Conservation (phyloP, 2,888 invertebrate genomes). For the Merodon equestris region DNA sequence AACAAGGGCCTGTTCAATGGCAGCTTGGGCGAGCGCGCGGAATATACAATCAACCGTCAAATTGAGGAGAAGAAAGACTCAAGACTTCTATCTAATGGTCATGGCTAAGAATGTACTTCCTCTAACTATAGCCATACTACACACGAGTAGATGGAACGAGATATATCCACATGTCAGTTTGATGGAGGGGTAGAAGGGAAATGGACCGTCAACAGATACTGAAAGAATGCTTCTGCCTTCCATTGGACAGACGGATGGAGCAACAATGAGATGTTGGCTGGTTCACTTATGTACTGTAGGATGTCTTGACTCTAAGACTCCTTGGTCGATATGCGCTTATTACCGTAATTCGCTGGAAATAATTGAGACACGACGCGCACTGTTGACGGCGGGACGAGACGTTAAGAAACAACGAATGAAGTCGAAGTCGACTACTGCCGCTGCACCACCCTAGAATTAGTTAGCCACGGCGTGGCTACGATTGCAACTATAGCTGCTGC, state of each 20-base stretch:
- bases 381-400: slow-evolving; percentile 1
- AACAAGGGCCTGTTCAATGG: not conserved
- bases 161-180: slow-evolving; percentile 36
- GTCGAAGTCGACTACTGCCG: not conserved
- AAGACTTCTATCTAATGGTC: slow-evolving; percentile 62
- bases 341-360: slow-evolving; percentile 69
- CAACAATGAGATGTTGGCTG: slow-evolving; percentile 21
- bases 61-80: slow-evolving; percentile 35
- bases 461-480: not conserved
- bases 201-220: slow-evolving; percentile 39
- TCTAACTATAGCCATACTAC: slow-evolving; percentile 24
- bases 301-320: slow-evolving; percentile 12
- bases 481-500: slow-evolving; percentile 9
- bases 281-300: not conserved
- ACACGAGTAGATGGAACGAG: not conserved
- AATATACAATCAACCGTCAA: slow-evolving; percentile 57
- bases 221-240: slow-evolving; percentile 15
- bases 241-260: slow-evolving; percentile 29
- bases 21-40: not conserved
- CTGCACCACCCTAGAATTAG: slow-evolving; percentile 27
- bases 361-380: slow-evolving; percentile 69
- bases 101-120: slow-evolving; percentile 63
- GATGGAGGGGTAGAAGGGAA: slow-evolving; percentile 9
- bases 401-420: slow-evolving; percentile 15
- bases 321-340: slow-evolving; percentile 67